phyloP scores from a whole-genome alignment of 2,888 invertebrate species.

The Pandemis corylana region DNA sequence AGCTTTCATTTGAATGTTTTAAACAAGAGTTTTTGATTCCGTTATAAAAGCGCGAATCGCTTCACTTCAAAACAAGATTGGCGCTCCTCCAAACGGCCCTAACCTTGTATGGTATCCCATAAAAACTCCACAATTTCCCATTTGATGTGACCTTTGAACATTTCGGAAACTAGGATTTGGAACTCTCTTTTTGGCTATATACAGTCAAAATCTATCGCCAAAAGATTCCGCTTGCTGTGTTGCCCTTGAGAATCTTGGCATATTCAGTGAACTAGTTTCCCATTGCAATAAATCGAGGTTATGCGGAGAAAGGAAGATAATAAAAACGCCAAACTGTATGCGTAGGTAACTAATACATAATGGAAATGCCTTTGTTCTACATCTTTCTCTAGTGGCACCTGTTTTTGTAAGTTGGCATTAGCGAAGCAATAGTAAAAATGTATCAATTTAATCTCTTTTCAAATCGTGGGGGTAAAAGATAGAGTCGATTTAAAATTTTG shows the following conservation, averaged over 20 bases:
- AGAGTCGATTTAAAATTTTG: too few species aligned
- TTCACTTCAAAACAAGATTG: constrained; percentile 17
- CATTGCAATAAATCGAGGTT: constrained; percentile 16
- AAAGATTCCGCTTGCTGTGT: not conserved
- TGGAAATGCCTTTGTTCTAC: constrained; percentile 2
- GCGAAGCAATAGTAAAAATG: too few species aligned
- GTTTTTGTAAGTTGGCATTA: not conserved
- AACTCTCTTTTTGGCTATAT: constrained; percentile 1
- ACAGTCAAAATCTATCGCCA: constrained; percentile 2
- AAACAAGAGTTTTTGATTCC: not conserved
- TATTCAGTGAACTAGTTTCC: constrained; percentile 25
- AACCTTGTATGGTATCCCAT: constrained; percentile 30
- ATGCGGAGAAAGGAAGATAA: not conserved
- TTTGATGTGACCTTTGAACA: constrained; percentile 28
- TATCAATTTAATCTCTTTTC: too few species aligned
- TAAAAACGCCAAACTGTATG: constrained; percentile 8
- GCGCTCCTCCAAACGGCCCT: constrained; percentile 30
- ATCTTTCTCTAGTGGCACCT: not conserved
- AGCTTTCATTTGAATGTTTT: not conserved
- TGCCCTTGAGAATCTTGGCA: constrained; percentile 31
- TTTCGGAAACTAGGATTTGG: constrained; percentile 17
- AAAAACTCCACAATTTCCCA: constrained; percentile 27
- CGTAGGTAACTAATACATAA: constrained; percentile 9
- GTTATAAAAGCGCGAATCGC: not conserved
- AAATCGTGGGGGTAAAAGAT: too few species aligned